phyloP scores from a whole-genome alignment of 2,797 vertebrate species.

The Hippoglossus hippoglossus region DNA sequence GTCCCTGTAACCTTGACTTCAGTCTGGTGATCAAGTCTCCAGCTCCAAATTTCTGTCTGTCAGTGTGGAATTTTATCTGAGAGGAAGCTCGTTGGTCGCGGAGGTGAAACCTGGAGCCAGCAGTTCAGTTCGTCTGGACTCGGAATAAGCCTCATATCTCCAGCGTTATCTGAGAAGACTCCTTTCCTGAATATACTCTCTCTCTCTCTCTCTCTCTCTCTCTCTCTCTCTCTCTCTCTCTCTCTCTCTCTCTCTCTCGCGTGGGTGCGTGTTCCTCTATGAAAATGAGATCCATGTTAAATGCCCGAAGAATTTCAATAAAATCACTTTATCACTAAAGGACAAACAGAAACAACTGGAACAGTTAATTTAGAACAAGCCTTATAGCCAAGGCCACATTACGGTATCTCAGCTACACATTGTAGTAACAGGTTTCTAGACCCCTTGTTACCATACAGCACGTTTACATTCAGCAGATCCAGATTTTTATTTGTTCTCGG shows the following conservation, averaged over 20 bases:
- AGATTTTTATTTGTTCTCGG: no score
- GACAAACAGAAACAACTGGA: no score
- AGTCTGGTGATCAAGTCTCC: background rate
- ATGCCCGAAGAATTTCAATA: background rate
- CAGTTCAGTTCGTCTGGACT: background rate
- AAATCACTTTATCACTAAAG: no score
- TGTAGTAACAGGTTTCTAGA: no score
- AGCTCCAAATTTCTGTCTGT: background rate
- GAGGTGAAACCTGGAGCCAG: background rate
- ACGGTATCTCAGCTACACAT: no score
- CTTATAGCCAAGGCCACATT: no score
- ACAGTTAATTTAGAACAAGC: no score
- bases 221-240: no score
- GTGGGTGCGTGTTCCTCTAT: background rate
- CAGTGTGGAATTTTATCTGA: constrained; percentile 22
- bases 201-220: no score
- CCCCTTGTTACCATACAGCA: no score
- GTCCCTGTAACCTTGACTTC: background rate
- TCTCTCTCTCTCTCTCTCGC: no score
- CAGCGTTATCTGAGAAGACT: constrained; percentile 35
- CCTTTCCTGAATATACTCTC: constrained; percentile 26
- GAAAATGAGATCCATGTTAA: constrained; percentile 20
- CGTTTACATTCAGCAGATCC: no score
- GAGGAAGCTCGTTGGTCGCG: background rate
- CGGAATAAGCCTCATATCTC: constrained; percentile 2